Evolutionary conservation across 2,888 invertebrate genomes (phyloP).

Genomic region (Eupeodes luniger): DNA sequence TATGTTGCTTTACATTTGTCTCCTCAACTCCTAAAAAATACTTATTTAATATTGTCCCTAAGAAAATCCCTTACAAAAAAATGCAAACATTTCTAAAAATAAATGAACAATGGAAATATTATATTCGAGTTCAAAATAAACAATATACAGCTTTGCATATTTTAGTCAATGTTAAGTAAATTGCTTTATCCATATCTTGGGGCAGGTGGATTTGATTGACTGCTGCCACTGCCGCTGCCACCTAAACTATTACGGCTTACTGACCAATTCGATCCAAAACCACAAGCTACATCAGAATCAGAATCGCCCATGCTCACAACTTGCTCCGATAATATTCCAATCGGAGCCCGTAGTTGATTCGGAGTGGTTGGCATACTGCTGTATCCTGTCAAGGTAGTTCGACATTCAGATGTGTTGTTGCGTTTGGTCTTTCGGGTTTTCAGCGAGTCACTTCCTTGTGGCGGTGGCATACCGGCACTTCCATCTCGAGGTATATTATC

Average conservation of each 20-base stretch:
- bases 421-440: constrained; percentile 89
- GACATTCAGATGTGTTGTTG: constrained; percentile 79
- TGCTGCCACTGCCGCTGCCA: constrained; percentile 60
- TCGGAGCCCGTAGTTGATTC: constrained; percentile 85
- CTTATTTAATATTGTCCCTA: too few relatives aligned
- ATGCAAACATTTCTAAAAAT: too few relatives aligned
- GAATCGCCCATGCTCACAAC: constrained; percentile 86
- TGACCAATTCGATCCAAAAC: constrained; percentile 91
- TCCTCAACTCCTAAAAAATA: too few relatives aligned
- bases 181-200: constrained; percentile 70
- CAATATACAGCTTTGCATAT: constrained; percentile 15
- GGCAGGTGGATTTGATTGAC: constrained; percentile 69
- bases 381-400: constrained; percentile 82
- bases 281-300: constrained; percentile 94
- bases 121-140: background rate
- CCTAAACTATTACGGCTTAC: constrained; percentile 78
- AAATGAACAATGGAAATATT: too few relatives aligned
- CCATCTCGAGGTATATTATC: constrained; percentile 91
- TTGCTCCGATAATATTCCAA: constrained; percentile 77
- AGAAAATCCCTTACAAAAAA: too few relatives aligned
- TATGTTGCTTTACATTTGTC: too few relatives aligned
- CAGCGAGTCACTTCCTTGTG: constrained; percentile 88
- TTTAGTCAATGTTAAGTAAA: background rate
- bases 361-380: constrained; percentile 89
- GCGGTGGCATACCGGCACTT: constrained; percentile 88